phyloP scores from a whole-genome alignment of 1,140 invertebrate genomes.

The Lamellibrachia luymesi region DNA sequence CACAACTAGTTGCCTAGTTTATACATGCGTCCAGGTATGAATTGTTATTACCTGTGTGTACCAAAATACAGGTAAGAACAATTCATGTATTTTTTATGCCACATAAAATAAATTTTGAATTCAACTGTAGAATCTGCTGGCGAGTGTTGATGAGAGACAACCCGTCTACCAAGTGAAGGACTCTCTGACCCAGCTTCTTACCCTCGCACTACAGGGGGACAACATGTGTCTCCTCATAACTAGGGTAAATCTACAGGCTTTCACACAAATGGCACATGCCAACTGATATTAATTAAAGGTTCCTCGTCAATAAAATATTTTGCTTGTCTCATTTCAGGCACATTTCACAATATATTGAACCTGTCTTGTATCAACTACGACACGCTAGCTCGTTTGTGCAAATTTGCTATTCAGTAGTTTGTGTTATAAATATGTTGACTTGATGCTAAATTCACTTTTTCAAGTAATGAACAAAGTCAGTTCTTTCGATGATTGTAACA shows the following conservation, averaged over 20 bases:
- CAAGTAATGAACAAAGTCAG: no score
- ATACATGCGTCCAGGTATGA: no score
- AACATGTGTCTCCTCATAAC: constrained; percentile 67
- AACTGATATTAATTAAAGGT: background rate
- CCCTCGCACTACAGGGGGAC: constrained; percentile 59
- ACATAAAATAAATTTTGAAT: no score
- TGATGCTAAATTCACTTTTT: no score
- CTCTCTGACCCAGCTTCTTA: constrained; percentile 45
- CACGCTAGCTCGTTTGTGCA: background rate
- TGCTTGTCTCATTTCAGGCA: background rate
- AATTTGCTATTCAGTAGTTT: background rate
- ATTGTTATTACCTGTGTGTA: no score
- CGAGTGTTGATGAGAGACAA: constrained; percentile 31
- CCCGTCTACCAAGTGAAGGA: constrained; percentile 41
- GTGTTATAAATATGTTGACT: no score
- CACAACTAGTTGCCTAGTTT: background rate
- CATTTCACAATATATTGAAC: no score
- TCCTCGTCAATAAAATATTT: background rate
- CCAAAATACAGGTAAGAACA: background rate
- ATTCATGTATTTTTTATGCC: background rate
- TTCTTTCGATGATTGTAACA: no score
- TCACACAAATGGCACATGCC: background rate
- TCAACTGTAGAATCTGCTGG: constrained; percentile 1
- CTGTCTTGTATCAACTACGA: background rate
- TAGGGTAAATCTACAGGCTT: constrained; percentile 38